phyloP scores from a whole-genome alignment of 2,797 vertebrate species.

The Chanos chanos region DNA sequence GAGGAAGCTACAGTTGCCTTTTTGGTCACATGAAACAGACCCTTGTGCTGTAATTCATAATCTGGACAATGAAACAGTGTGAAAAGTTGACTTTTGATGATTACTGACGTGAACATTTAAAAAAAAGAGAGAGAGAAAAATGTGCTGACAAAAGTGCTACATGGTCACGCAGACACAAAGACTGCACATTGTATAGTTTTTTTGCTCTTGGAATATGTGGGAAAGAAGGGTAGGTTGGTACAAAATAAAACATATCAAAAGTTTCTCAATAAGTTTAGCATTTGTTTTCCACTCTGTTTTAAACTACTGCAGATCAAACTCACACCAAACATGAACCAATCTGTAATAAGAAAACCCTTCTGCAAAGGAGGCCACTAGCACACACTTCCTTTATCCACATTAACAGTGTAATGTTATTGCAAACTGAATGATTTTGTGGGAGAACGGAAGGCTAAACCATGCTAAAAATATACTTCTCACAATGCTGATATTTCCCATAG shows the following conservation, averaged over 20 bases:
- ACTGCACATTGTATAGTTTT: conserved; percentile 36
- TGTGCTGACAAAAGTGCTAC: conserved; percentile 40
- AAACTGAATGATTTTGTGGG: conserved; percentile 41
- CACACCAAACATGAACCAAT: neutral
- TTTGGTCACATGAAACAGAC: no score
- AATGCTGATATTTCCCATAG: conserved; percentile 39
- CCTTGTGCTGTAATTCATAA: no score
- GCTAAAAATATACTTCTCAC: conserved; percentile 58
- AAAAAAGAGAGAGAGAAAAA: neutral
- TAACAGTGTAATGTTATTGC: conserved; percentile 63
- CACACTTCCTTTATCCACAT: neutral
- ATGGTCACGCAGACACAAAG: conserved; percentile 36
- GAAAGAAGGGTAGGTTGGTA: conserved; percentile 46
- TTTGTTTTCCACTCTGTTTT: no score
- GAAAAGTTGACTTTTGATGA: no score
- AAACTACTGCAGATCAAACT: conserved; percentile 9
- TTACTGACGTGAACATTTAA: conserved; percentile 11
- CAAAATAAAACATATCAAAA: neutral
- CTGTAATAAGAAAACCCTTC: neutral
- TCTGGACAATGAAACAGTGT: no score
- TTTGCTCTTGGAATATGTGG: conserved; percentile 7
- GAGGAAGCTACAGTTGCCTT: no score
- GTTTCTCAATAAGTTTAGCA: neutral
- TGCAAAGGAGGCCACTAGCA: neutral
- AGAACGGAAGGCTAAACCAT: conserved; percentile 59